phyloP scores from a whole-genome alignment of 2,888 invertebrate species.

The Uropetala carovei region DNA sequence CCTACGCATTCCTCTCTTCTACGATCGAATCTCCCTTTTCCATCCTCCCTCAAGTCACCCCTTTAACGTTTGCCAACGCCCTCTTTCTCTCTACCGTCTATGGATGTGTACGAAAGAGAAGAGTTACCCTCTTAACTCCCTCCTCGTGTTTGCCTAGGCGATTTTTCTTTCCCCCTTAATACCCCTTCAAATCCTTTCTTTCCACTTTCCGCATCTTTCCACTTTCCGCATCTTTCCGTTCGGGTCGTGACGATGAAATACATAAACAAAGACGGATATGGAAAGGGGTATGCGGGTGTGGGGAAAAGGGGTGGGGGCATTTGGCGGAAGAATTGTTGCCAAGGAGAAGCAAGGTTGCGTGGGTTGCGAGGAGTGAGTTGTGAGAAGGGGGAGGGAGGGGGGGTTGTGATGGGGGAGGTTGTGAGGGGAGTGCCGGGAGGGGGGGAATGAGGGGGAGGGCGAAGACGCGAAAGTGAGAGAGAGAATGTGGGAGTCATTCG shows the following conservation, averaged over 20 bases:
- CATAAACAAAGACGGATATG: constrained; percentile 10
- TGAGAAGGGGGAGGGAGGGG: too few relatives aligned
- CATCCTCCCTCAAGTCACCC: too few relatives aligned
- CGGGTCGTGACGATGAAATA: constrained; percentile 42
- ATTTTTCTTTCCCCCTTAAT: constrained; percentile 32
- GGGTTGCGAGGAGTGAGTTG: neutral
- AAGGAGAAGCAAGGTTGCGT: constrained; percentile 5
- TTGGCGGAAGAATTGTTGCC: constrained; percentile 1
- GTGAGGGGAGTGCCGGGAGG: too few relatives aligned
- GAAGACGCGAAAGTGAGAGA: neutral
- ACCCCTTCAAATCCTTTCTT: constrained; percentile 6
- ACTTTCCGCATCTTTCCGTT: neutral
- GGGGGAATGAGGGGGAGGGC: neutral
- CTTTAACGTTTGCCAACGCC: neutral
- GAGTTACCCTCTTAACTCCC: neutral
- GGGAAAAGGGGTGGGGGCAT: neutral
- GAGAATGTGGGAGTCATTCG: neutral
- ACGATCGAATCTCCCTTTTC: neutral
- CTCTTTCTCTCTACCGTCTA: neutral
- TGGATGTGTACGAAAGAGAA: neutral
- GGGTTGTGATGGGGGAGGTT: too few relatives aligned
- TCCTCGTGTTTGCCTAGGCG: neutral
- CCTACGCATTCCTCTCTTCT: neutral
- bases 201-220: neutral
- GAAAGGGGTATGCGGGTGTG: neutral